Conservation (phyloP, 2,888 invertebrate genomes). For the Osmoderma eremita region DNA sequence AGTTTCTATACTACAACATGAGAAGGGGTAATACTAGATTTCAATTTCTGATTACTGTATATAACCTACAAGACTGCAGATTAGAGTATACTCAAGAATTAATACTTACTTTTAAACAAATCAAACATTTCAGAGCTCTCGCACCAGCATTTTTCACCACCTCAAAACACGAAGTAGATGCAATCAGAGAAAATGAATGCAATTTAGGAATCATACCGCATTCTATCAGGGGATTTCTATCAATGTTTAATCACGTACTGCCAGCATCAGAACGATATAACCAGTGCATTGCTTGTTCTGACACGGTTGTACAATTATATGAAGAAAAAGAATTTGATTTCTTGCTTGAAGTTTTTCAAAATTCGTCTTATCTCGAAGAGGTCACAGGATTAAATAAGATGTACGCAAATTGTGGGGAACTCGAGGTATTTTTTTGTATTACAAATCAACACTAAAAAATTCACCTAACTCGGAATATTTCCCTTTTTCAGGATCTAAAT, state of each 20-base stretch:
- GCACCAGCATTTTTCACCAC: constrained; percentile 75
- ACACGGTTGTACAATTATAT: constrained; percentile 66
- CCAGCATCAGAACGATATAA: constrained; percentile 88
- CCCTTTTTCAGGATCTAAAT: constrained; percentile 43
- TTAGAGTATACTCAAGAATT: background rate
- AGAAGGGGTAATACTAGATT: constrained; percentile 68
- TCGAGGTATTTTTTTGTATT: constrained; percentile 41
- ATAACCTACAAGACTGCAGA: too few species aligned
- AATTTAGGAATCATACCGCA: constrained; percentile 89
- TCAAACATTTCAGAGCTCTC: constrained; percentile 63
- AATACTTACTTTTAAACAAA: background rate
- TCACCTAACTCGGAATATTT: background rate
- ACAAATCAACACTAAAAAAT: background rate
- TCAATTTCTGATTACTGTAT: too few species aligned
- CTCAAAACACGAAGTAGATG: constrained; percentile 56
- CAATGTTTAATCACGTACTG: constrained; percentile 80
- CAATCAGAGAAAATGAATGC: constrained; percentile 66
- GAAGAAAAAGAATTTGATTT: constrained; percentile 73
- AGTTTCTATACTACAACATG: constrained; percentile 87
- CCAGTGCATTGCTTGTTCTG: constrained; percentile 94
- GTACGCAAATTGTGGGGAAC: constrained; percentile 60
- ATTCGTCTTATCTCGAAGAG: constrained; percentile 84
- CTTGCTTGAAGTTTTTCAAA: constrained; percentile 81
- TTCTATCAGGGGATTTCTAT: constrained; percentile 91
- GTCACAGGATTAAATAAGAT: constrained; percentile 81